Base-by-base conservation (phyloP, 53 echinoderm and acorn worm genomes). In the Zoroaster sp. region DNA sequence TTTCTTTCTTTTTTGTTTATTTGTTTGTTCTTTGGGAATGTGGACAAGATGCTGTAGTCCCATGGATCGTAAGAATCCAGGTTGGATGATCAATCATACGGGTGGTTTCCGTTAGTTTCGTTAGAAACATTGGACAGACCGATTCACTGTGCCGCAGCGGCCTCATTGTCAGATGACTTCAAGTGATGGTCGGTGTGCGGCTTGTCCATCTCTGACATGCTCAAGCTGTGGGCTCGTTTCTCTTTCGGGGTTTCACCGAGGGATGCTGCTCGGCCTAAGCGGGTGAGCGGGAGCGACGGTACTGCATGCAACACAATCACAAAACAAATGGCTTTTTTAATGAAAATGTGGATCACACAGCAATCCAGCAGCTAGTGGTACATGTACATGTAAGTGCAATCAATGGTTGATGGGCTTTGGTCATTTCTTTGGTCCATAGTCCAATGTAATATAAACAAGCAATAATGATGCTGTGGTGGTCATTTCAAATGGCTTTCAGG, bases 131-230 rank as follows among this genome's bases (percentile, higher is more conserved):
- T 59, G 63, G 28, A 59, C 28, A 28, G n/a, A n/a, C n/a, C n/a
- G 63, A 21, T 25, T 59, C 28, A 59, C 63, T 59, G 21, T 59
- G 63, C 63, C 28, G 63, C 28, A 59, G 63, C 63, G 63, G 63
- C 9, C 63, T 59, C 63, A 40, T 79, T 37, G 0, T 79, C 79
- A 21, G 63, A 15, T 17, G 39, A 43, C 79, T 39, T 79, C 79
- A 86, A 21, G 53, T 73, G 87, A 33, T 87, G 66, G 33, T 87
- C 54, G 36, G 72, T 33, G 69, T 81, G 73, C 2, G 95, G 93
- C 80, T 91, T 88, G 76, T 95, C 95, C 91, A 93, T 88, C 47
- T 94, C 94, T 40, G 87, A 87, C 93, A 93, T 93, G 82, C 92
- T 94, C 87, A 87, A 80, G 75, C 83, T 91, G 59, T 75, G 88